These are phyloP conservation scores for Chaitophorus viminalis DNA, from an alignment of 2,888 invertebrate species.

Conservation along the genomic window DNA sequence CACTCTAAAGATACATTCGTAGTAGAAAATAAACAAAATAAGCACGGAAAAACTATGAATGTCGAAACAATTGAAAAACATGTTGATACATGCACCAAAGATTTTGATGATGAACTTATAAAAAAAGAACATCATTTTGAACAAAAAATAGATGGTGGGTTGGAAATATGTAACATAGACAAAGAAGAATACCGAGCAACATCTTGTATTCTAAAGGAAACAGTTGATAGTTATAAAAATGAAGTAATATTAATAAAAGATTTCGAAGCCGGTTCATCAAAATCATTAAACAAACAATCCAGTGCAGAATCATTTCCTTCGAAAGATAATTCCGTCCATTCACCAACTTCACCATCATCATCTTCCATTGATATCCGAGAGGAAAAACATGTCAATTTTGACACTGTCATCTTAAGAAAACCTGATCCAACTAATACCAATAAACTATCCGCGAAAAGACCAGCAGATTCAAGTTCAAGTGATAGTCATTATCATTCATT, in stretches of 20 bases:
- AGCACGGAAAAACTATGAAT: background rate
- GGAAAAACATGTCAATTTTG: slow-evolving; percentile 60
- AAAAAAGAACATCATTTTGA: slow-evolving; percentile 65
- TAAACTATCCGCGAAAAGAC: slow-evolving; percentile 70
- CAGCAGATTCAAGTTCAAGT: slow-evolving; percentile 83
- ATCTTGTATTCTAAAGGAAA: slow-evolving; percentile 64
- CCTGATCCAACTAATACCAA: slow-evolving; percentile 20
- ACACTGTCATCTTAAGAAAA: slow-evolving; percentile 54
- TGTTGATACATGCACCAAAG: slow-evolving; percentile 26
- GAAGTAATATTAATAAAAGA: slow-evolving; percentile 64
- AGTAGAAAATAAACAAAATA: slow-evolving; percentile 22
- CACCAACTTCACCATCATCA: slow-evolving; percentile 58
- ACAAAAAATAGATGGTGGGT: slow-evolving; percentile 65
- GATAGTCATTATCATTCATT: slow-evolving; percentile 91
- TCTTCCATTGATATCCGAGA: slow-evolving; percentile 61
- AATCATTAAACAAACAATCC: slow-evolving; percentile 62
- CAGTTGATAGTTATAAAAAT: slow-evolving; percentile 64
- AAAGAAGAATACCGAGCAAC: slow-evolving; percentile 64
- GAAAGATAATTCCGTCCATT: slow-evolving; percentile 62
- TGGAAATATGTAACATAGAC: slow-evolving; percentile 66
- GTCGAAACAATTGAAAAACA: slow-evolving; percentile 32
- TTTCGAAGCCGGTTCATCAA: slow-evolving; percentile 55
- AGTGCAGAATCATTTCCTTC: slow-evolving; percentile 65
- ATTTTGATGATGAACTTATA: slow-evolving; percentile 67
- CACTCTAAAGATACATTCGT: slow-evolving; percentile 47